These are phyloP conservation scores for Pinctada fucata DNA, from an alignment of 2,888 invertebrate species.

Conservation along the genomic window DNA sequence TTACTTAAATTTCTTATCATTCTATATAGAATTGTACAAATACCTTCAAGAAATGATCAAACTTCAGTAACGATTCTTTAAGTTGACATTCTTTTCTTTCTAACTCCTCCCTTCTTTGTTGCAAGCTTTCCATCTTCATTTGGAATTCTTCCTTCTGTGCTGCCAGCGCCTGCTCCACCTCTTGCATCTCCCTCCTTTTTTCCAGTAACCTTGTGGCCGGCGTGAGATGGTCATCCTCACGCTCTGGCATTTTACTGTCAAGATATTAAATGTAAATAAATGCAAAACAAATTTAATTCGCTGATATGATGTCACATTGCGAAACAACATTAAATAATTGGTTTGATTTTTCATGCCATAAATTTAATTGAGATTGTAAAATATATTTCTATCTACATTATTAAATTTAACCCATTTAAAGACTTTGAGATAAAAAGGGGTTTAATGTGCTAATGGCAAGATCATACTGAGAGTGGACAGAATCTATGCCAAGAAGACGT, in stretches of 20 bases:
- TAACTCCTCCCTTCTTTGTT: constrained; percentile 76
- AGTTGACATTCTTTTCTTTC: constrained; percentile 76
- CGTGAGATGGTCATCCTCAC: constrained; percentile 77
- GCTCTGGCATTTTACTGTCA: constrained; percentile 76
- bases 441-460: too few relatives aligned
- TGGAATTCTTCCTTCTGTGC: constrained; percentile 78
- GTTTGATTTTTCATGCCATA: too few relatives aligned
- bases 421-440: too few relatives aligned
- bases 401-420: too few relatives aligned
- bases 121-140: constrained; percentile 78
- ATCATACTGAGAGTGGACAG: too few relatives aligned
- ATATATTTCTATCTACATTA: too few relatives aligned
- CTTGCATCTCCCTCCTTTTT: constrained; percentile 76
- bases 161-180: constrained; percentile 76
- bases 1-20: too few relatives aligned
- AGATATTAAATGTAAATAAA: background rate
- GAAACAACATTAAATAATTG: too few relatives aligned
- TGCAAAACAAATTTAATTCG: too few relatives aligned
- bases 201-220: constrained; percentile 77
- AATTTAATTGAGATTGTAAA: too few relatives aligned
- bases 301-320: too few relatives aligned
- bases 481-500: too few relatives aligned
- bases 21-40: background rate
- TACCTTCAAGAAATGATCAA: constrained; percentile 77
- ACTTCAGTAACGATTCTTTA: constrained; percentile 76